Evolutionary conservation across 2,113 vertebrate genomes (phyloP), one percentile per base, ranked within the genome.

Genomic region (Steatornis caripensis): DNA sequence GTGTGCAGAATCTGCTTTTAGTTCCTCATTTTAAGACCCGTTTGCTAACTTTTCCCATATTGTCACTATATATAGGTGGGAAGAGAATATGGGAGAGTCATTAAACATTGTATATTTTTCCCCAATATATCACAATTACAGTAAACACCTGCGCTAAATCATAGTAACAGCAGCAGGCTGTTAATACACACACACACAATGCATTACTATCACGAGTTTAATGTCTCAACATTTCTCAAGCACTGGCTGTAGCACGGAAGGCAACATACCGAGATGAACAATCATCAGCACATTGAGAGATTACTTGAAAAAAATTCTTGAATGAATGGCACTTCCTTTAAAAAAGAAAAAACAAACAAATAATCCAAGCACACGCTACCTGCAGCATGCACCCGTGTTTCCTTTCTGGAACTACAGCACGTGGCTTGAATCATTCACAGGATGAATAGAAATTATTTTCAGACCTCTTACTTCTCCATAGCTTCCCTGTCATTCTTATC

Each of bases 311-410:
- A 12, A 61, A 36, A 48, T 7, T 27, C 41, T 37, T 24, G 30
- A 49, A 34, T 15, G 46, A 60, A 55, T 27, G 13, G 61, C 27
- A 14, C 70, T 71, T 65, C 30, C 61, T 75, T 29, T 21, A 64
- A 74, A 60, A 36, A 49, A 4, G 3, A 4, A 13, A 29, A 19
- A 18, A 15, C 8, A 27, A 80, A 60, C 21, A 70, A 65, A 21
- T 6, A 30, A 7, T 3, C 18, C 36, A 20, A 32, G 51, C 39
- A 43, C 45, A 24, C 6, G 45, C 10, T 30, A 16, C 84, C 68
- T 55, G 62, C 36, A n/a, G 72, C 0, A 17, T 29, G 53, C 12
- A 26, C 29, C 21, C 8, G 0, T 6, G 19, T 23, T 27, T 69
- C 15, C 29, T 14, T 84, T 36, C 77, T 10, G 18, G 19, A 58